phyloP scores from a whole-genome alignment of 2,113 vertebrate species.

The Corythornis madagascariensis region DNA sequence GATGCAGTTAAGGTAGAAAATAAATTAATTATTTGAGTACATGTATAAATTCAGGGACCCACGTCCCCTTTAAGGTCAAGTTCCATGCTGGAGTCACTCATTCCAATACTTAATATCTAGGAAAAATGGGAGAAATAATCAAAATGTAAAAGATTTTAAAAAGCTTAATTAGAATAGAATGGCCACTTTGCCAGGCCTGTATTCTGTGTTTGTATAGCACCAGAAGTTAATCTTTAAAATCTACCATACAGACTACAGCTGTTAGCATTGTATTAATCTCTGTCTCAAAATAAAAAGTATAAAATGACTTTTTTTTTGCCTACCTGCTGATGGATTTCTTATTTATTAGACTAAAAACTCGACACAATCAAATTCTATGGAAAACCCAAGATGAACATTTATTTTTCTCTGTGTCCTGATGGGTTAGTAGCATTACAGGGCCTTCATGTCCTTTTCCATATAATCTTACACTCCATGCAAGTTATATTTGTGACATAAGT shows the following conservation, averaged over 20 bases:
- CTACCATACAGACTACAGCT: not conserved
- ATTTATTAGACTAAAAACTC: not conserved
- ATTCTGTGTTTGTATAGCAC: not conserved
- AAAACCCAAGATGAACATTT: not conserved
- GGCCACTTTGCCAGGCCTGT: not conserved
- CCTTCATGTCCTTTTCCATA: not conserved
- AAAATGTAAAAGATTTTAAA: not conserved
- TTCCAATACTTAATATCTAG: not conserved
- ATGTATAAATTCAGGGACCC: not conserved
- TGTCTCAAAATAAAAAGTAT: not conserved
- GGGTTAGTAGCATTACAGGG: not conserved
- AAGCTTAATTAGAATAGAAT: not conserved
- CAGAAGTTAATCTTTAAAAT: not conserved
- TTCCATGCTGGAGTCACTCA: not conserved
- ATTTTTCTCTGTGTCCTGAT: not conserved
- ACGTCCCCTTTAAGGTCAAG: not conserved
- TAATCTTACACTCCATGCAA: not conserved
- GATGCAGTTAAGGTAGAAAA: not conserved
- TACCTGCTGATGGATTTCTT: not conserved
- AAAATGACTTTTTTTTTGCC: not conserved
- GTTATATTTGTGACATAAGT: not conserved
- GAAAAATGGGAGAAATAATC: not conserved
- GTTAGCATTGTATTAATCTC: not conserved
- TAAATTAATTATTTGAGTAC: not conserved
- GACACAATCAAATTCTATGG: not conserved